A percentile compares a stretch with the other conserved stretches of the same genome.
Conservation (phyloP, 2,113 vertebrate genomes). For the Cacatua alba region DNA sequence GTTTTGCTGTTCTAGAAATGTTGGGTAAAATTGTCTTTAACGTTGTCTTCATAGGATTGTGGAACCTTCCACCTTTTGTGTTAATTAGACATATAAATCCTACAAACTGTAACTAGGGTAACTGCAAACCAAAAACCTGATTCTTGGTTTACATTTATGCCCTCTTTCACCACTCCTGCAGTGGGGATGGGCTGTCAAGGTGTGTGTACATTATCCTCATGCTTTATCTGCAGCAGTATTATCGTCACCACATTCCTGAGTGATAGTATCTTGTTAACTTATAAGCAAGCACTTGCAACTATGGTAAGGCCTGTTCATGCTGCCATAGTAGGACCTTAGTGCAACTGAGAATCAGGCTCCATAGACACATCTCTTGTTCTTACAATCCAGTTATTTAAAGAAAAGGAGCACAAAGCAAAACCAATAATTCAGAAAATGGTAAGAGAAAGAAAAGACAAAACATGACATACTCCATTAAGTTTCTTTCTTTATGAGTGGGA, state of each 20-base stretch:
- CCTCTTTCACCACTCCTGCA: background rate
- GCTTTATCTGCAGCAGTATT: background rate
- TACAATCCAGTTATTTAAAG: background rate
- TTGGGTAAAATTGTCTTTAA: background rate
- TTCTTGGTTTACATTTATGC: background rate
- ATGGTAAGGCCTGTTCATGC: background rate
- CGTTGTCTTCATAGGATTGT: background rate
- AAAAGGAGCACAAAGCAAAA: background rate
- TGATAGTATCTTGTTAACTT: background rate
- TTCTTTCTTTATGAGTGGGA: background rate
- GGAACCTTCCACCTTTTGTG: background rate
- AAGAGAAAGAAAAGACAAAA: constrained; percentile 3
- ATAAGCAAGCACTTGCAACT: background rate
- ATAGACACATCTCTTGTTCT: background rate
- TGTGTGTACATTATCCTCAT: background rate
- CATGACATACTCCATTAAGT: background rate
- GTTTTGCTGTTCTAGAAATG: background rate
- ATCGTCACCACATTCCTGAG: background rate
- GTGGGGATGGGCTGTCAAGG: background rate
- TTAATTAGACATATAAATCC: constrained; percentile 50
- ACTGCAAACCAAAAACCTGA: background rate
- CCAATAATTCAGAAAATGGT: background rate
- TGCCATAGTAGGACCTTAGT: background rate
- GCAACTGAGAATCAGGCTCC: background rate
- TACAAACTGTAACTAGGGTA: background rate